Percentiles rank a stretch among this genome's conserved stretches.
Conservation (phyloP, 2,797 vertebrate species). For the Tenualosa ilisha region DNA sequence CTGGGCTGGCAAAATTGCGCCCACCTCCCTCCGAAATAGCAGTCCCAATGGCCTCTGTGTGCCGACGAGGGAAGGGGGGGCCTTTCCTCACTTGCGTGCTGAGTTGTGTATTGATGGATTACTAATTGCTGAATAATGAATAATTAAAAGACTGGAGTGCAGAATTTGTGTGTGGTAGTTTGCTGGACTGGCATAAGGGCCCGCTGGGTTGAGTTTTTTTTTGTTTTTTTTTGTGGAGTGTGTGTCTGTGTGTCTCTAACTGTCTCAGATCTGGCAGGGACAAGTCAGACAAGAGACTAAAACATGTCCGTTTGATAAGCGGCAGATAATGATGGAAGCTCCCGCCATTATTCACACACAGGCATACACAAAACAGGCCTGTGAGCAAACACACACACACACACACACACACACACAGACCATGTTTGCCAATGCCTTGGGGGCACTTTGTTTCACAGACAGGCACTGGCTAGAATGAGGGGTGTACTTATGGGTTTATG, state of each 20-base stretch:
- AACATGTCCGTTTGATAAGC: background rate
- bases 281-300: background rate
- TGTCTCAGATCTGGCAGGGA: background rate
- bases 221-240: background rate
- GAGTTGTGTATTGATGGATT: conserved; percentile 5
- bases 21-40: background rate
- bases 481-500: no score
- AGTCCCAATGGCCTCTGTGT: background rate
- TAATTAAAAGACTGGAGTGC: background rate
- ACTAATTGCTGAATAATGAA: conserved; percentile 10
- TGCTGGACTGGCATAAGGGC: background rate
- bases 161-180: background rate
- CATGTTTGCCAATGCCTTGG: background rate
- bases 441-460: background rate
- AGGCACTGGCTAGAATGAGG: no score
- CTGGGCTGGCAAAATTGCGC: background rate
- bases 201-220: background rate
- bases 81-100: background rate
- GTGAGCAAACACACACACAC: background rate
- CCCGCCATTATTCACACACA: background rate
- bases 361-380: background rate
- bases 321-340: background rate
- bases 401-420: background rate
- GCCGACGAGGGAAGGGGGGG: background rate
- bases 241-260: background rate